Evolutionary conservation across 2,797 vertebrate species (phyloP), one percentile per base, ranked within the genome.

Genomic region (Sebastes aleutianus): DNA sequence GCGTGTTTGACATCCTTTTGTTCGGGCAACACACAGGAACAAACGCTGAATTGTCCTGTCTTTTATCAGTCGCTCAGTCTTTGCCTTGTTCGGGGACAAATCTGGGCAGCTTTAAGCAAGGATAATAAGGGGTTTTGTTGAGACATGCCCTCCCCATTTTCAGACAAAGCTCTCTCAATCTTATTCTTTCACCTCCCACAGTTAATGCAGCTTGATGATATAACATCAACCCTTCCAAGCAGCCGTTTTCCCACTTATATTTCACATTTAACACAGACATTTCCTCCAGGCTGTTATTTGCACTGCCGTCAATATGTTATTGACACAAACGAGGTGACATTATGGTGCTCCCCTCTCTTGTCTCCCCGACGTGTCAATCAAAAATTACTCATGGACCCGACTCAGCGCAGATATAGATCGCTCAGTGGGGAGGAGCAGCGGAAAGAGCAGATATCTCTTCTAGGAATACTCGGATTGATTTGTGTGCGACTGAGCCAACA

Each of bases 321-420:
- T 74, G 92, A 92, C 90, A 74, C 80, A 89, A 91, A 91, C 76
- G 39, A 90, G 83, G 85, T 87, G 87, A 87, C 87, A 83, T 88
- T 87, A 89, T 84, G 78, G 56, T 71, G 27, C 84, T 83, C 76
- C 66, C 14, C 65, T 83, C 87, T 85, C 83, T 81, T 56, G 65
- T 80, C 87, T 82, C 82, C 72, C 66, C 22, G 6, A 58, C 6
- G 39, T 82, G 90, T 91, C 93, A 92, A 90, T 93, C 93, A 93
- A 87, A 87, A 86, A 84, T 86, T 58, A 89, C 85, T 83, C 82
- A 87, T 2, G 36, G 83, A 76, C 69, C 57, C 16, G 39, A 70
- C 76, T 79, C 62, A 5, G 79, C 74, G 34, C 74, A 47, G 78
- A 87, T 91, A 92, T 90, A 58, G 91, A 91, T 91, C 77, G 32